Conservation (phyloP, 2,888 invertebrate species). For the Agrilus mali region DNA sequence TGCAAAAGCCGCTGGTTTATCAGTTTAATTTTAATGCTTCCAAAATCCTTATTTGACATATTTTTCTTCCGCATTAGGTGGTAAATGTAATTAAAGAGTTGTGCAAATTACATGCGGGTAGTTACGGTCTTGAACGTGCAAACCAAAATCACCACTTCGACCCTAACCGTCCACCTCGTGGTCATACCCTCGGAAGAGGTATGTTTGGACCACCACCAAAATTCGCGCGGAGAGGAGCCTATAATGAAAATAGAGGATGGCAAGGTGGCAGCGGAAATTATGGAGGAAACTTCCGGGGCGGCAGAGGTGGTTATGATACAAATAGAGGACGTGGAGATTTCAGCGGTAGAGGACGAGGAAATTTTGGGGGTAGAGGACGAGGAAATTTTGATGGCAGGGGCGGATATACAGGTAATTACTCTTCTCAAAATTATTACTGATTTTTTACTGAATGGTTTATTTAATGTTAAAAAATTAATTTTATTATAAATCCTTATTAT, state of each 20-base stretch:
- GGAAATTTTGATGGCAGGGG: constrained; percentile 7
- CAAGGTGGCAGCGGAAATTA: constrained; percentile 12
- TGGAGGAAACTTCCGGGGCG: constrained; percentile 10
- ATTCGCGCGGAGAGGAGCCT: constrained; percentile 23
- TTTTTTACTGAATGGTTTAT: too few relatives aligned
- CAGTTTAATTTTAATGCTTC: background rate
- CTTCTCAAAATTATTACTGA: background rate
- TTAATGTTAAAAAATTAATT: too few relatives aligned
- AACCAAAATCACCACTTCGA: constrained; percentile 38
- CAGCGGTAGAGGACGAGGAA: constrained; percentile 6
- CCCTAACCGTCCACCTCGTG: constrained; percentile 39
- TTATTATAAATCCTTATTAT: too few relatives aligned
- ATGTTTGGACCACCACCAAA: constrained; percentile 32
- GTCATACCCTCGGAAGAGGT: constrained; percentile 28
- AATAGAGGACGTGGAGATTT: constrained; percentile 5
- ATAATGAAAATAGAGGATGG: constrained; percentile 12
- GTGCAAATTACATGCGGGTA: constrained; percentile 66
- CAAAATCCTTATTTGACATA: background rate
- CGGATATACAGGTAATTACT: background rate
- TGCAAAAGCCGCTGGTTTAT: too few relatives aligned
- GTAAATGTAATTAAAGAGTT: constrained; percentile 59
- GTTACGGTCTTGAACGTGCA: constrained; percentile 49
- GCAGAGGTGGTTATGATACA: constrained; percentile 7
- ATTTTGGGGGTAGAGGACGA: background rate
- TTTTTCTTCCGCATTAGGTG: constrained; percentile 34